These are phyloP conservation scores for Aradophagus sp. DNA, from an alignment of 1,140 invertebrate genomes.

Conservation along the genomic window DNA sequence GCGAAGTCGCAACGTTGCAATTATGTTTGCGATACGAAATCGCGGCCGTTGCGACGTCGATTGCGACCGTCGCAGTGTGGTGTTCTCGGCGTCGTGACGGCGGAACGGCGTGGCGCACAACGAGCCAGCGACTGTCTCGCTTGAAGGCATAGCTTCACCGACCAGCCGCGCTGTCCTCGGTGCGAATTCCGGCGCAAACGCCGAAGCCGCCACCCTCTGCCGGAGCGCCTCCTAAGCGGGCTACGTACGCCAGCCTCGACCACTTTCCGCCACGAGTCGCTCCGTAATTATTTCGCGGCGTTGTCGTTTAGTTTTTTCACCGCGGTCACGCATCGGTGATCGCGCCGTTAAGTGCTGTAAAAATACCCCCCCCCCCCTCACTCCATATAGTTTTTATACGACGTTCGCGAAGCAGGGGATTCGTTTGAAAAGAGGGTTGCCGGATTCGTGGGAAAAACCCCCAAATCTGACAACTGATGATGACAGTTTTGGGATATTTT, in stretches of 20 bases:
- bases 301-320: slow-evolving; percentile 49
- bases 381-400: neutral
- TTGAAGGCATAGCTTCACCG: slow-evolving; percentile 49
- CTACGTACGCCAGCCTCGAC: slow-evolving; percentile 28
- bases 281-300: slow-evolving; percentile 54
- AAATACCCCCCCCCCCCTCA: slow-evolving; percentile 19
- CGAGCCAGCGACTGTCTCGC: slow-evolving; percentile 54
- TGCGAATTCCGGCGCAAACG: slow-evolving; percentile 57
- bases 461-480: too few relatives aligned
- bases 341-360: slow-evolving; percentile 20
- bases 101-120: slow-evolving; percentile 45
- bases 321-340: slow-evolving; percentile 24
- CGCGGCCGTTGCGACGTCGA: too few relatives aligned
- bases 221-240: slow-evolving; percentile 28
- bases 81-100: slow-evolving; percentile 1
- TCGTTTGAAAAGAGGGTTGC: too few relatives aligned
- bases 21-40: too few relatives aligned
- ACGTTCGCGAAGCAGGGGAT: too few relatives aligned
- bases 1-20: too few relatives aligned
- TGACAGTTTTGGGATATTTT: too few relatives aligned
- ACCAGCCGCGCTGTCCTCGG: slow-evolving; percentile 49
- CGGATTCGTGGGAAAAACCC: too few relatives aligned
- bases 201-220: slow-evolving; percentile 49
- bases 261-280: slow-evolving; percentile 44
- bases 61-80: neutral